Base-by-base conservation (phyloP, 2,888 invertebrate species). In the Pteria penguin region DNA sequence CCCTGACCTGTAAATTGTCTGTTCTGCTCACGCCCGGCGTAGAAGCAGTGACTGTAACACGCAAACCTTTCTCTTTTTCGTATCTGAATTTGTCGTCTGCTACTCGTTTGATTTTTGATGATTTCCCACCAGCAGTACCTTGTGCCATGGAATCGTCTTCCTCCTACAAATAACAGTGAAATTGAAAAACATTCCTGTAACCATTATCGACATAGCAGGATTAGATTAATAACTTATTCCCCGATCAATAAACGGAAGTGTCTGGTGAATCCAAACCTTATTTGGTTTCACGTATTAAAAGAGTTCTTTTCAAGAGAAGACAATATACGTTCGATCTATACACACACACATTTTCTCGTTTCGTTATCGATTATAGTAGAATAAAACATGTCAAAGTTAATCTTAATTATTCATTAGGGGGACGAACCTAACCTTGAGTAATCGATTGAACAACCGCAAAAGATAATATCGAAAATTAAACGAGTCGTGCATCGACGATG, bases 81-180 rank as follows among this genome's bases (percentile, higher is more conserved):
- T 69, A 45, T 74, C 55, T 61, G 54, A 36, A 29, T 62, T 29
- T 76, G 63, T 4, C 57, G 57, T 81, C 76, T 61, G 76, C 79
- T 78, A 65, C 67, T 68, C 76, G 79, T 72, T 69, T 79, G 76
- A 67, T 76, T 78, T 83, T 78, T 79, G 80, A 78, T 54, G 82
- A 63, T 77, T 86, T 87, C 68, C 79, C 63, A 65, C 84, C 82
- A 76, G 81, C 84, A 80, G 86, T 84, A 76, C 87, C 86, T 78
- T 87, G 86, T 85, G 87, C 87, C 87, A 87, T 87, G 79, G 87
- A 86, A 83, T 84, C 82, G 58, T 88, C 87, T 54, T 82, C 82
- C 73, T 84, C 86, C 87, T 87, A 75, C 45, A 71, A 86, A 83
- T 79, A 77, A 62, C 71, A 68, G 57, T 29, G 69, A 73, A 73